Conservation (phyloP, 2,113 vertebrate genomes). For the Recurvirostra avosetta region DNA sequence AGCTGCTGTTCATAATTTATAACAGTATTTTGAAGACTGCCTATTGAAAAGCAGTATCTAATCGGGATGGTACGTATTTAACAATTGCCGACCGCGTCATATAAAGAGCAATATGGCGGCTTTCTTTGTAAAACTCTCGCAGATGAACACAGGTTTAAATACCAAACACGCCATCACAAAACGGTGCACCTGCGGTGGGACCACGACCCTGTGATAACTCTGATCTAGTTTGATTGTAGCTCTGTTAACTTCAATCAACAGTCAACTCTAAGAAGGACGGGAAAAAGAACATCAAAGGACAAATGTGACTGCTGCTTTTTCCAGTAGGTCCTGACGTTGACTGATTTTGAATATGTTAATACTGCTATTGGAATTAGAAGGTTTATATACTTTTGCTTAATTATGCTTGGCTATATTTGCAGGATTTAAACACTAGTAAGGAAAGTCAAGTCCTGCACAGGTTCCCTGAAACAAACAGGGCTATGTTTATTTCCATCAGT, state of each 20-base stretch:
- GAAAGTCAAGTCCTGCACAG: not conserved
- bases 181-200: not conserved
- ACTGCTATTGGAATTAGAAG: not conserved
- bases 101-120: not conserved
- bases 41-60: not conserved
- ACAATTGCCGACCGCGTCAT: not conserved
- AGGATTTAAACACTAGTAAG: not conserved
- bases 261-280: not conserved
- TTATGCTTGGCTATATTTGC: not conserved
- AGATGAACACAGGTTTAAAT: not conserved
- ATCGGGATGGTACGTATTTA: not conserved
- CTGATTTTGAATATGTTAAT: not conserved
- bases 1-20: conserved; percentile 1
- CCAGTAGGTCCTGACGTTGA: not conserved
- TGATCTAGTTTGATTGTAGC: not conserved
- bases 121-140: not conserved
- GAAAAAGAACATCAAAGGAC: not conserved
- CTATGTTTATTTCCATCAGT: not conserved
- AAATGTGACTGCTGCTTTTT: not conserved
- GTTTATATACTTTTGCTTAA: not conserved
- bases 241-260: conserved; percentile 8
- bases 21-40: not conserved
- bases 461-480: not conserved
- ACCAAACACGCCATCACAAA: not conserved
- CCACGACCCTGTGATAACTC: not conserved